Percentiles rank a stretch among this genome's conserved stretches.
phyloP scores from a whole-genome alignment of 64 coral and sea anemone genomes.

The Dendrophyllia cribrosa region DNA sequence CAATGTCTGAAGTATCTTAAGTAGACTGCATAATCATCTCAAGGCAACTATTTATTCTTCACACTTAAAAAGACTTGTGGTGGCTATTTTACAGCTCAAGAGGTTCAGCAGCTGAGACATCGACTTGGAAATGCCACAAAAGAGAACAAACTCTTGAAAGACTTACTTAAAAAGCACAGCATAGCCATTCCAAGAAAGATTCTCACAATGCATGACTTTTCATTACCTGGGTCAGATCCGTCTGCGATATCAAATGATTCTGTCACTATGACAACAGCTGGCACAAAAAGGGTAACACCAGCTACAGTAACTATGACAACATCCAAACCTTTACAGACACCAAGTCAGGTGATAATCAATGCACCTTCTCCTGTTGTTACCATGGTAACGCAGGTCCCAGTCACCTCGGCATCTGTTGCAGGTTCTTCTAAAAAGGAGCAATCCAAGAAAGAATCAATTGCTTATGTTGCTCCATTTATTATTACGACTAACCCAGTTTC shows the following conservation, averaged over 20 bases:
- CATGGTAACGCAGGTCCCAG: conserved; percentile 7
- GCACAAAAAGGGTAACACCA: neutral
- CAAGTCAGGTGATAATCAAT: neutral
- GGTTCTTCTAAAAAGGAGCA: neutral
- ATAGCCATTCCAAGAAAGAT: conserved; percentile 62
- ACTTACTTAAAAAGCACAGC: conserved; percentile 66
- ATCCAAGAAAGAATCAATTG: conserved; percentile 30
- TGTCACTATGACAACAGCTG: neutral
- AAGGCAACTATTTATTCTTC: no score
- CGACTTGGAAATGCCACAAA: conserved; percentile 61
- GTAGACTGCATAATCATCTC: no score
- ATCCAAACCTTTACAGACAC: neutral
- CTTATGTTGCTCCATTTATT: conserved; percentile 5
- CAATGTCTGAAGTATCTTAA: no score
- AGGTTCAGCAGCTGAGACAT: conserved; percentile 57
- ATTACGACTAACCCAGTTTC: conserved; percentile 37
- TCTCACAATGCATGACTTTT: conserved; percentile 6
- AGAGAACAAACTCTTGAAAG: conserved; percentile 65
- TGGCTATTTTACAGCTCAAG: conserved; percentile 57
- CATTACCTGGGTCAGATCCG: neutral
- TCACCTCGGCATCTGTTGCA: neutral
- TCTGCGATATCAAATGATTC: neutral
- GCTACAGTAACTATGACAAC: conserved; percentile 18
- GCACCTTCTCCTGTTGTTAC: neutral
- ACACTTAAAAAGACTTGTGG: no score